Conservation (phyloP, 2,888 invertebrate genomes). For the Phragmatobia fuliginosa region DNA sequence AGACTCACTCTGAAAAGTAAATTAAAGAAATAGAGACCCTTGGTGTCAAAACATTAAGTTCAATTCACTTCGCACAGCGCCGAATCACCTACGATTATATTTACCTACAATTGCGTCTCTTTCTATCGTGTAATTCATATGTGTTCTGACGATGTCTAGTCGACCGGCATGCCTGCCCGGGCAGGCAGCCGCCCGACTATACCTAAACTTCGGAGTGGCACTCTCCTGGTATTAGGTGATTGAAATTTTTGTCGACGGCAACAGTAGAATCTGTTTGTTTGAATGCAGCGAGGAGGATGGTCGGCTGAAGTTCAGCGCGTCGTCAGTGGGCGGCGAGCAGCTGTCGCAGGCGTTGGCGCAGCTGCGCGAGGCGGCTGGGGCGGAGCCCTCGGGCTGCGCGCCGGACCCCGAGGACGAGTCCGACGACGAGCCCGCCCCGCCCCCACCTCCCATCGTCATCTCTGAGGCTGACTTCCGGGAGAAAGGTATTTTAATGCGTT, state of each 20-base stretch:
- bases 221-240: too few species aligned
- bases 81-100: too few species aligned
- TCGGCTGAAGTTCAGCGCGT: conserved; percentile 59
- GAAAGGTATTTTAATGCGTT: conserved; percentile 68
- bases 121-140: too few species aligned
- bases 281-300: conserved; percentile 61
- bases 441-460: conserved; percentile 76
- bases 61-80: too few species aligned
- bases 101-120: too few species aligned
- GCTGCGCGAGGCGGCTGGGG: conserved; percentile 29
- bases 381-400: background rate
- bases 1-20: too few species aligned
- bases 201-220: too few species aligned
- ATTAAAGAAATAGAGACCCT: too few species aligned
- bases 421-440: conserved; percentile 60
- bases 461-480: conserved; percentile 83
- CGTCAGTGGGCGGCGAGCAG: conserved; percentile 62
- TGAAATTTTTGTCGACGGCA: background rate
- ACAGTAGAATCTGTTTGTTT: background rate
- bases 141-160: too few species aligned
- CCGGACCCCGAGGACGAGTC: conserved; percentile 56
- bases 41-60: too few species aligned
- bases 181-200: too few species aligned
- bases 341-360: conserved; percentile 56
- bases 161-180: too few species aligned